Evolutionary conservation across 2,797 vertebrate genomes (phyloP).

Genomic region (Selene dorsalis): DNA sequence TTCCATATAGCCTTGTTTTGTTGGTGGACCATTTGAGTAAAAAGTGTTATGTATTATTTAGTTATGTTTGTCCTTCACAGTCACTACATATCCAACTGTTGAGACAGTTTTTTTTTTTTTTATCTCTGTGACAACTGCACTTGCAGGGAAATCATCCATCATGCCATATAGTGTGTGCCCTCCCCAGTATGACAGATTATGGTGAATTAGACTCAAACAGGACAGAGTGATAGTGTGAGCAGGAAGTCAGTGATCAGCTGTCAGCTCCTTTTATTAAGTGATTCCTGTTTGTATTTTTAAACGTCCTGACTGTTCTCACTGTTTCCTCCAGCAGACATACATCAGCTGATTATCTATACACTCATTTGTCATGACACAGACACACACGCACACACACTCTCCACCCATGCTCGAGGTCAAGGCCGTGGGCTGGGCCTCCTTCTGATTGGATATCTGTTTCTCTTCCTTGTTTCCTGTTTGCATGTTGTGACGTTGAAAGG

Average conservation of each 20-base stretch:
- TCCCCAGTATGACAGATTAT: no score
- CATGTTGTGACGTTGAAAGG: slow-evolving; percentile 29
- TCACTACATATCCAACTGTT: no score
- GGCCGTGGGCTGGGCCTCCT: slow-evolving; percentile 28
- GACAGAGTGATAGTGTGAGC: neutral
- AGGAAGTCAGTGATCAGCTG: slow-evolving; percentile 29
- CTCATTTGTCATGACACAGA: slow-evolving; percentile 41
- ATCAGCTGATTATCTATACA: slow-evolving; percentile 46
- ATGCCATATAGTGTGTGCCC: no score
- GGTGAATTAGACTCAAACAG: no score
- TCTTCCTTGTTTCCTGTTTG: slow-evolving; percentile 67
- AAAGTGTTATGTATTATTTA: no score
- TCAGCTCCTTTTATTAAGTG: neutral
- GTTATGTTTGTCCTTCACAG: no score
- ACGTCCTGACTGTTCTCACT: neutral
- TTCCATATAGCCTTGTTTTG: no score
- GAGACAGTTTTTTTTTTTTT: no score
- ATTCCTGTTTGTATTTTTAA: slow-evolving; percentile 54
- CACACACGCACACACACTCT: slow-evolving; percentile 11
- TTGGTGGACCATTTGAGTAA: no score
- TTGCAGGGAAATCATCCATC: no score
- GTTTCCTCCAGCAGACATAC: slow-evolving; percentile 43
- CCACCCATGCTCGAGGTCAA: slow-evolving; percentile 39
- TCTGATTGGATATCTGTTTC: slow-evolving; percentile 64
- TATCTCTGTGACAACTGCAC: no score